A percentile compares a stretch with the other conserved stretches of the same genome.
Conservation (phyloP, 2,797 vertebrate genomes). For the Cuniculus paca region DNA sequence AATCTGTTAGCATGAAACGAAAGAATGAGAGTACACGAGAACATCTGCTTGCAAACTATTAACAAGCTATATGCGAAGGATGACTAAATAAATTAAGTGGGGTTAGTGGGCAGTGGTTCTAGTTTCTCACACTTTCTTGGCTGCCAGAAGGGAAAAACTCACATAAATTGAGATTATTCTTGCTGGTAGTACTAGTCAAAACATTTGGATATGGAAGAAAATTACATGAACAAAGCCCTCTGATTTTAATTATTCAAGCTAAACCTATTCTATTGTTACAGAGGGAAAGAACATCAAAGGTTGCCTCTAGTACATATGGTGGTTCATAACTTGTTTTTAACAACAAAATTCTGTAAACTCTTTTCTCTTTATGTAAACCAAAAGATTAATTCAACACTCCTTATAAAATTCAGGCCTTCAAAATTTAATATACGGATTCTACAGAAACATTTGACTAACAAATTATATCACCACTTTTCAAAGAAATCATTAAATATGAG, state of each 20-base stretch:
- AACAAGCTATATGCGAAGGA: conserved; percentile 25
- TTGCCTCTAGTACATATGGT: neutral
- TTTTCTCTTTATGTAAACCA: conserved; percentile 23
- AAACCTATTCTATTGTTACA: conserved; percentile 57
- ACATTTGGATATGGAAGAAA: conserved; percentile 76
- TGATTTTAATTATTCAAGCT: conserved; percentile 60
- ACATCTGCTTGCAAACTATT: conserved; percentile 7
- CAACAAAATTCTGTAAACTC: conserved; percentile 54
- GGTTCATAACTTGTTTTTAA: conserved; percentile 55
- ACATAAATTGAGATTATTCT: conserved; percentile 79
- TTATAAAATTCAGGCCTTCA: conserved; percentile 27
- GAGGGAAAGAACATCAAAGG: neutral
- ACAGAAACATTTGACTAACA: conserved; percentile 47
- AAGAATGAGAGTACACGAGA: conserved; percentile 46
- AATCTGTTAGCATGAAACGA: conserved; percentile 43
- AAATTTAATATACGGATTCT: conserved; percentile 51
- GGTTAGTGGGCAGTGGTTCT: neutral
- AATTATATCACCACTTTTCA: conserved; percentile 23
- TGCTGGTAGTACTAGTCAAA: conserved; percentile 76
- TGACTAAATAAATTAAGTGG: neutral
- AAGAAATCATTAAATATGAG: conserved; percentile 43
- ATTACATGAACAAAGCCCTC: conserved; percentile 72
- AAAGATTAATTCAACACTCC: conserved; percentile 47
- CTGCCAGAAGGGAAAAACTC: conserved; percentile 51
- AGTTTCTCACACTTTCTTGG: conserved; percentile 56